phyloP scores from a whole-genome alignment of 2,113 vertebrate genomes.

The Beaufortia kweichowensis region DNA sequence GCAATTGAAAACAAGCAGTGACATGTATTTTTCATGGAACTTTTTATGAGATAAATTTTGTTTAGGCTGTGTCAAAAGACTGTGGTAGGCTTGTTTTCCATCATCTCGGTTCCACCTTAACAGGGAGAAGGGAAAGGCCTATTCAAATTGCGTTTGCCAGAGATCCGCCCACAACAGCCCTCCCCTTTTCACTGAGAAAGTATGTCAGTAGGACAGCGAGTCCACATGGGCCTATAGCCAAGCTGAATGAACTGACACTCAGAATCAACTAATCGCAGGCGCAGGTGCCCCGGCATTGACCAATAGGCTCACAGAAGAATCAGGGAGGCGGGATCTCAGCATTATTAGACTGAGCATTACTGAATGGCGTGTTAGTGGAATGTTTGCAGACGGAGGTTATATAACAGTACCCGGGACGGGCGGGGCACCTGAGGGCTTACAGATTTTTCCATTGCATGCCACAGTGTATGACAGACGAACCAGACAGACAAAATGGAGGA shows the following conservation, averaged over 20 bases:
- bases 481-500: conserved; percentile 55
- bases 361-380: conserved; percentile 74
- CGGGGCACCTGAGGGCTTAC: conserved; percentile 49
- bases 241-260: conserved; percentile 51
- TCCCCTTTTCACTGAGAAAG: conserved; percentile 72
- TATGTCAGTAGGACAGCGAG: conserved; percentile 81
- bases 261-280: conserved; percentile 56
- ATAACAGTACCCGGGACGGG: conserved; percentile 69
- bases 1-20: too few relatives aligned
- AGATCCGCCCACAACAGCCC: conserved; percentile 50
- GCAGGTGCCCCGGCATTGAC: conserved; percentile 39
- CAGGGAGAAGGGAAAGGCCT: conserved; percentile 54
- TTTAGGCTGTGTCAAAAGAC: neutral
- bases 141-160: conserved; percentile 42
- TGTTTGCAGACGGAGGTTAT: conserved; percentile 78
- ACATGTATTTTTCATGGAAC: too few relatives aligned
- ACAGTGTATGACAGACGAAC: conserved; percentile 65
- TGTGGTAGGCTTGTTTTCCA: neutral
- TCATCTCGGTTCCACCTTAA: conserved; percentile 73
- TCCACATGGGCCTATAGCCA: conserved; percentile 74
- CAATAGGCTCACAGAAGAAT: conserved; percentile 57
- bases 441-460: conserved; percentile 75
- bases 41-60: neutral
- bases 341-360: conserved; percentile 70
- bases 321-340: conserved; percentile 55